Evolutionary conservation across 2,113 vertebrate species (phyloP), one percentile per base, ranked within the genome.

Genomic region (Barbus barbus): DNA sequence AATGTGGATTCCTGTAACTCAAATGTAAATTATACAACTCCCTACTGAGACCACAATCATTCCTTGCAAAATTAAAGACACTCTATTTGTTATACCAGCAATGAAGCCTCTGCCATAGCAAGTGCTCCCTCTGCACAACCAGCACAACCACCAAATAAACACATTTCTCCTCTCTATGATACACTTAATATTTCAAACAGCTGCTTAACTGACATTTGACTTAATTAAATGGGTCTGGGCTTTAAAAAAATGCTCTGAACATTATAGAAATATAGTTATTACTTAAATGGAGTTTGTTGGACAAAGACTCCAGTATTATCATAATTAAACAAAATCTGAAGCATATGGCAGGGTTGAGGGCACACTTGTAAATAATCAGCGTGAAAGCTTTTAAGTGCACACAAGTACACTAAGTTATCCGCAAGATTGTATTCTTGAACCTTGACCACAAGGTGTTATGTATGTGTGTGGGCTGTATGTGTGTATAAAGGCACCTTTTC

Each of bases 301-400:
- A 94, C 93, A 93, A 93, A 94, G 92, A 93, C 92, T 91, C 80
- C 86, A 88, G 92, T 94, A 91, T 94, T 93, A 94, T 92, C 91
- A 91, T 95, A 94, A 95, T 95, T 94, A 94, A 94, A 94, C 92
- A 86, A 89, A 91, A 92, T 89, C 91, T 53, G 85, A 88, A 83
- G 89, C 93, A 94, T 94, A 93, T 93, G 93, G 93, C 75, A 89
- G 90, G 90, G 89, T 90, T 90, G 89, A 93, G 86, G 86, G 93
- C 88, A 85, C 8, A 86, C 87, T 81, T 89, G 90, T 90, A 94
- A 94, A 95, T 93, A 94, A 95, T 95, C 91, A 92, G 84, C 88
- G 11, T 93, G 91, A 94, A 93, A 94, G 93, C 93, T 90, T 92
- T 80, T 86, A 85, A 84, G 90, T 85, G 84, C 88, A 67, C 84